Conservation (phyloP, 2,888 invertebrate genomes). For the Amblyjoppa fuscipennis region DNA sequence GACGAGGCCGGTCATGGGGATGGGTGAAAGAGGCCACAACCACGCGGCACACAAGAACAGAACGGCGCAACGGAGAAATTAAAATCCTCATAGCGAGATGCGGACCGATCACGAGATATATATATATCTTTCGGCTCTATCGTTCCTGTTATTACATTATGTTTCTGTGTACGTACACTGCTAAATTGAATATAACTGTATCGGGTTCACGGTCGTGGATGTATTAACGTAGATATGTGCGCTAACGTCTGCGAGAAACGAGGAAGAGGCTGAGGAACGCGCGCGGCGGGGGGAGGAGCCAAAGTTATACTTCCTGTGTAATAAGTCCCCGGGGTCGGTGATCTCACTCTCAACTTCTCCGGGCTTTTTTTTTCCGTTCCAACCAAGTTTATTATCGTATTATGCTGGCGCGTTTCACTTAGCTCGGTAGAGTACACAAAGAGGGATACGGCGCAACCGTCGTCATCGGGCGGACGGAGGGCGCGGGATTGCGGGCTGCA, state of each 20-base stretch:
- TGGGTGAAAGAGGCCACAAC: slow-evolving; percentile 22
- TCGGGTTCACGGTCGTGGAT: slow-evolving; percentile 57
- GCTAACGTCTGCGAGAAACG: slow-evolving; percentile 45
- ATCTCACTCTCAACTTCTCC: slow-evolving; percentile 54
- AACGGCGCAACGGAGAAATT: slow-evolving; percentile 48
- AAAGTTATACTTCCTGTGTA: slow-evolving; percentile 61
- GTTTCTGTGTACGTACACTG: slow-evolving; percentile 20
- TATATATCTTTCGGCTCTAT: slow-evolving; percentile 45
- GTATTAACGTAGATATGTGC: slow-evolving; percentile 44
- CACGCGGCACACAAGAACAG: slow-evolving; percentile 44
- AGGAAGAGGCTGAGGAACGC: slow-evolving; percentile 40
- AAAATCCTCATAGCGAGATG: slow-evolving; percentile 60
- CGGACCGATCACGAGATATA: slow-evolving; percentile 63
- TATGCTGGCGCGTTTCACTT: slow-evolving; percentile 62
- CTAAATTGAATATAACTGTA: slow-evolving; percentile 61
- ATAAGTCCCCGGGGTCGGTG: slow-evolving; percentile 62
- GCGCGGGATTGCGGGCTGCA: slow-evolving; percentile 24
- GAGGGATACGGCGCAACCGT: slow-evolving; percentile 25
- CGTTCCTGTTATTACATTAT: slow-evolving; percentile 57
- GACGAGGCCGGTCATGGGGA: slow-evolving; percentile 43
- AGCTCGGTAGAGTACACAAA: slow-evolving; percentile 39
- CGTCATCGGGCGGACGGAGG: background rate
- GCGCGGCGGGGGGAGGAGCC: slow-evolving; percentile 4
- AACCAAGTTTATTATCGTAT: slow-evolving; percentile 61
- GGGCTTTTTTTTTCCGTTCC: slow-evolving; percentile 13